phyloP scores from a whole-genome alignment of 2,113 vertebrate genomes.

The Melierax canorus region DNA sequence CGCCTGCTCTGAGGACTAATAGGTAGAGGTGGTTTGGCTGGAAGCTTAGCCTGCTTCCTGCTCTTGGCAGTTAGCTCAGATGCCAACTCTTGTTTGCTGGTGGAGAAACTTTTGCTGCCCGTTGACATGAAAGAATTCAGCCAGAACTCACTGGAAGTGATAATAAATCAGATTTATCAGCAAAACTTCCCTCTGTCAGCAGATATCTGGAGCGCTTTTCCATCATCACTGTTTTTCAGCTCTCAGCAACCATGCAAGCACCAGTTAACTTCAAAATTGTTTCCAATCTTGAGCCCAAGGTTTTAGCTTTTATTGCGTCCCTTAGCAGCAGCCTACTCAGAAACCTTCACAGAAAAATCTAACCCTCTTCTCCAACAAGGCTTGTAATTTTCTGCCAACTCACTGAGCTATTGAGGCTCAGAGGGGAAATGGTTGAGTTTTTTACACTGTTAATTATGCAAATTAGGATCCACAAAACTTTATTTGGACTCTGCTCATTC shows the following conservation, averaged over 20 bases:
- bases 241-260: background rate
- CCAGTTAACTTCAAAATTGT: background rate
- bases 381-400: background rate
- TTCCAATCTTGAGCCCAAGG: background rate
- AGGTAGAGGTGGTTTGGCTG: background rate
- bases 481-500: background rate
- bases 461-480: background rate
- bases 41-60: background rate
- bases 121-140: background rate
- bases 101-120: background rate
- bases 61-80: background rate
- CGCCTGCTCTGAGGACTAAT: background rate
- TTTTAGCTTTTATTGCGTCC: background rate
- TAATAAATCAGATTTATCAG: background rate
- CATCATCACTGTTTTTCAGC: rapidly evolving
- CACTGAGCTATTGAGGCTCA: background rate
- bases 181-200: background rate
- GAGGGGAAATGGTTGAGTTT: background rate
- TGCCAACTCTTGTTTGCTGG: background rate
- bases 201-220: background rate
- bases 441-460: background rate
- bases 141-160: background rate
- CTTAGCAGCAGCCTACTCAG: background rate
- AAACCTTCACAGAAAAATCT: background rate
- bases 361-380: background rate